A percentile compares a stretch with the other conserved stretches of the same genome.
phyloP scores from a whole-genome alignment of 2,888 invertebrate genomes.

The Alitta virens region DNA sequence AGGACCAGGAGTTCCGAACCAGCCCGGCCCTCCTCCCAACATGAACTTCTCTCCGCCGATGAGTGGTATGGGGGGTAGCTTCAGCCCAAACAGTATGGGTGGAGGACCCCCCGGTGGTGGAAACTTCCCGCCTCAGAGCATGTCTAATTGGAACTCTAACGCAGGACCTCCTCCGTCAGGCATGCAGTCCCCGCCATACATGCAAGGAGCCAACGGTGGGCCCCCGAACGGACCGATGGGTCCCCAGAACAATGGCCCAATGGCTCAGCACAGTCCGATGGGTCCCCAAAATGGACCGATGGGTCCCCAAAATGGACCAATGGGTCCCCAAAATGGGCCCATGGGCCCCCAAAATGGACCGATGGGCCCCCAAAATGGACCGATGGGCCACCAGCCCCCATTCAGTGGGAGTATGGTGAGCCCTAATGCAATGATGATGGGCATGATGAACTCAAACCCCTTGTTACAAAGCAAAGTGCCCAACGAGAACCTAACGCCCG shows the following conservation, averaged over 20 bases:
- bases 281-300: too few relatives aligned
- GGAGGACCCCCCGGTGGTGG: conserved; percentile 8
- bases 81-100: conserved; percentile 1
- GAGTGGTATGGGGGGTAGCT: too few relatives aligned
- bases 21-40: not conserved
- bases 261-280: too few relatives aligned
- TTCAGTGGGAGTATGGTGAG: too few relatives aligned
- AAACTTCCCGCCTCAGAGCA: not conserved
- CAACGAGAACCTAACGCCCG: conserved; percentile 87
- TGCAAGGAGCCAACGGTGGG: too few relatives aligned
- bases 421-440: too few relatives aligned
- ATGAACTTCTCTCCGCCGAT: conserved; percentile 2
- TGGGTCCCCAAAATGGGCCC: not conserved
- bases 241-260: too few relatives aligned
- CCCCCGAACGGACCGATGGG: too few relatives aligned
- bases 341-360: not conserved
- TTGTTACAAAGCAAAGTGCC: conserved; percentile 52
- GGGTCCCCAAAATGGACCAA: not conserved
- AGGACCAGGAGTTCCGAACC: conserved; percentile 5
- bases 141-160: not conserved
- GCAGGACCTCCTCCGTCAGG: conserved; percentile 7
- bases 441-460: too few relatives aligned
- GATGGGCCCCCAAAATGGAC: conserved; percentile 1
- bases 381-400: not conserved
- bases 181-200: conserved; percentile 11